Conservation (phyloP, 2,888 invertebrate species). For the Acanthacorydalis orientalis region DNA sequence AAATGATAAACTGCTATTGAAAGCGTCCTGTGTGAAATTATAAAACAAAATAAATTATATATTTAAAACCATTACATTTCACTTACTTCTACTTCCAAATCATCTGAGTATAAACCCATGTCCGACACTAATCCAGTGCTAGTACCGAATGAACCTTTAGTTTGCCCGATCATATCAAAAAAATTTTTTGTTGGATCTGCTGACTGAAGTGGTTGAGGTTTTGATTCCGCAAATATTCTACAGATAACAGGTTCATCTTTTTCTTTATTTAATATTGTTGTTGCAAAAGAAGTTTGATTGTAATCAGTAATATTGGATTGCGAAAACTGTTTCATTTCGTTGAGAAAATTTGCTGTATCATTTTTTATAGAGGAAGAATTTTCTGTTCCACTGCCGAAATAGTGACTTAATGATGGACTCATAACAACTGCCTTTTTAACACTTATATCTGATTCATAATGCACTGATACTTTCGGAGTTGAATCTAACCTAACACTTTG, state of each 20-base stretch:
- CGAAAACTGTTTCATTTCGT: constrained; percentile 8
- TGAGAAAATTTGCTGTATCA: constrained; percentile 8
- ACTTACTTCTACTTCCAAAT: constrained; percentile 7
- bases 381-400: constrained; percentile 25
- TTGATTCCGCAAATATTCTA: constrained; percentile 27
- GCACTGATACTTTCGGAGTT: constrained; percentile 1
- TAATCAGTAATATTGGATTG: neutral
- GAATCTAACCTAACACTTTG: constrained; percentile 4
- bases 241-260: constrained; percentile 28
- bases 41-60: neutral
- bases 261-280: neutral
- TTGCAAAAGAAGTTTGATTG: too few relatives aligned
- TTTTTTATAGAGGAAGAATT: neutral
- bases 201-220: constrained; percentile 15
- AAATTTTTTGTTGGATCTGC: constrained; percentile 25
- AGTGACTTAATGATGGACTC: constrained; percentile 37
- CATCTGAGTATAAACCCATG: constrained; percentile 7
- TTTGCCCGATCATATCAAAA: constrained; percentile 21
- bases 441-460: constrained; percentile 3
- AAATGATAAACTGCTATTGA: constrained; percentile 19
- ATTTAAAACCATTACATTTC: neutral
- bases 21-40: constrained; percentile 17
- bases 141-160: neutral
- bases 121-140: constrained; percentile 7
- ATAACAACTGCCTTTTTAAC: constrained; percentile 12